phyloP scores from a whole-genome alignment of 2,113 vertebrate genomes.

The Macroglossus sobrinus region DNA sequence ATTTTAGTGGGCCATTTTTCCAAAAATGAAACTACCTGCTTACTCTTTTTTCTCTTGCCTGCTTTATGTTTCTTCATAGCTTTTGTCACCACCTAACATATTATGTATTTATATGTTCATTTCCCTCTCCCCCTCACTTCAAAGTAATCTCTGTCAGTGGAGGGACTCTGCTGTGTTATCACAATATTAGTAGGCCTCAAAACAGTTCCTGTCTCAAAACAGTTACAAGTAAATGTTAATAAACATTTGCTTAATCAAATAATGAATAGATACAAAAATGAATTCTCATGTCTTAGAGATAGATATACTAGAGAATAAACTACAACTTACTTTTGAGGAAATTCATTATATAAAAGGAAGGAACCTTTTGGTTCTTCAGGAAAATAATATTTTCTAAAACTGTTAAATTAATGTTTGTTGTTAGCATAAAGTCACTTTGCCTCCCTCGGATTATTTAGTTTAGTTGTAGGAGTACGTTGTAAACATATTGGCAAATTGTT shows the following conservation, averaged over 20 bases:
- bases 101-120: not conserved
- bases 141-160: not conserved
- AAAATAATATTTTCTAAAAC: not conserved
- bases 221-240: not conserved
- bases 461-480: not conserved
- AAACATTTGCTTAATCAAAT: not conserved
- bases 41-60: not conserved
- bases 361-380: not conserved
- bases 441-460: not conserved
- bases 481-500: not conserved
- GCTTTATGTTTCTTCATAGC: not conserved
- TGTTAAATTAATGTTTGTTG: not conserved
- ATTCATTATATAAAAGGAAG: not conserved
- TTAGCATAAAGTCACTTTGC: not conserved
- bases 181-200: not conserved
- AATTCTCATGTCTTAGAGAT: not conserved
- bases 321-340: not conserved
- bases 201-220: not conserved
- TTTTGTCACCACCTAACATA: not conserved
- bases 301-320: not conserved
- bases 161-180: not conserved
- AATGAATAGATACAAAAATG: not conserved
- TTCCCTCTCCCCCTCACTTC: not conserved
- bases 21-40: not conserved
- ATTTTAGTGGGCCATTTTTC: not conserved